Base-by-base conservation (phyloP, 2,113 vertebrate species). In the Labeo catla region DNA sequence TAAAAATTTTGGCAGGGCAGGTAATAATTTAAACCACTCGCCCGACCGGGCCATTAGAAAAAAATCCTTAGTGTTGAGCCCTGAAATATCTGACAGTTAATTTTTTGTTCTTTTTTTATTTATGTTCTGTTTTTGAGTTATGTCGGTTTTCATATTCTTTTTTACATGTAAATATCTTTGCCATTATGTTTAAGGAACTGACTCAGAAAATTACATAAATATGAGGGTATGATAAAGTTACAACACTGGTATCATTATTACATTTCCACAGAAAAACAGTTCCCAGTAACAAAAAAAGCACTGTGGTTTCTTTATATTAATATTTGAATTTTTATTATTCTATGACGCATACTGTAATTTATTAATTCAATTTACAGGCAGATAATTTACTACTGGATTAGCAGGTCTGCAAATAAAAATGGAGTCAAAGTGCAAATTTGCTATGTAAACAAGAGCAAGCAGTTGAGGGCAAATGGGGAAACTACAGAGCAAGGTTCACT, bases 401-500 rank as follows among this genome's bases (percentile, higher is more conserved):
- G 68, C 1, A 72, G 68, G 2, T 45, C 8, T 45, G 39, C 68
- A 72, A 45, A 72, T 45, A 72, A 72, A 72, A 72, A 43, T 70
- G 36, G 66, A 73, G 12, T 28, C 39, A 11, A 81, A 28, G 59
- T 49, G 36, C 49, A 85, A 68, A 70, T 57, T 85, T 57, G 19
- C 34, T 66, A 50, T 4, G 6, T 39, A 84, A 76, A 76, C 57
- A 68, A 6, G 6, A 39, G 10, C 59, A 73, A 49, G 23, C 10
- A 28, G 49, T 19, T 36, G 43, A 54, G 16, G 81, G 8, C 68
- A 78, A 52, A 45, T 28, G 61, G 10, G 66, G n/a, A 81, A 34
- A 86, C 57, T 28, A 61, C 1, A 80, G 77, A 61, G 39, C 54
- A 61, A 80, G 12, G 77, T 61, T 61, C 77, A 80, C 15, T 5